phyloP scores from a whole-genome alignment of 2,888 invertebrate species.

The Lumbricus terrestris region DNA sequence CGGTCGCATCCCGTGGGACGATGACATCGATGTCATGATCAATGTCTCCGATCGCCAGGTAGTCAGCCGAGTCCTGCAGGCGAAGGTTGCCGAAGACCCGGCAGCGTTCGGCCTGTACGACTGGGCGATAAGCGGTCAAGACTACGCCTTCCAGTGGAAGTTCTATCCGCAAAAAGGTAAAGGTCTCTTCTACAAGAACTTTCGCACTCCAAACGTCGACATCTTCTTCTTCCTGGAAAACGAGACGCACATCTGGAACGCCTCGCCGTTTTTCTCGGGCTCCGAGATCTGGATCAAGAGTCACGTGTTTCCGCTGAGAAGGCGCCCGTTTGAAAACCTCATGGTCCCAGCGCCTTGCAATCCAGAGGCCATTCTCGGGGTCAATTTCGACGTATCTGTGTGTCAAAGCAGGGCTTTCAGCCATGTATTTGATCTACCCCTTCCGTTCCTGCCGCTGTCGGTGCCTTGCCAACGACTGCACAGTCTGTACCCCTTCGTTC shows the following conservation, averaged over 20 bases:
- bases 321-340: slow-evolving; percentile 37
- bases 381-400: slow-evolving; percentile 23
- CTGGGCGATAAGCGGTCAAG: not conserved
- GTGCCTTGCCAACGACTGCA: not conserved
- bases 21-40: slow-evolving; percentile 19
- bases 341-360: slow-evolving; percentile 37
- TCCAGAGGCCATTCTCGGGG: slow-evolving; percentile 27
- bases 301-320: slow-evolving; percentile 37
- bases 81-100: not conserved
- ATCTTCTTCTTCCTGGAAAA: slow-evolving; percentile 46
- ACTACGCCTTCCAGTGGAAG: slow-evolving; percentile 40
- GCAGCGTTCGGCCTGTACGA: not conserved
- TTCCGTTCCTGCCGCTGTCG: not conserved
- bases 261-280: not conserved
- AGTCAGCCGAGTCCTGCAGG: not conserved
- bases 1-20: slow-evolving; percentile 23
- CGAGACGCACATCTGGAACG: slow-evolving; percentile 38
- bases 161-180: slow-evolving; percentile 39
- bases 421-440: not conserved
- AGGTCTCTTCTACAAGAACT: slow-evolving; percentile 37
- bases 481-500: not conserved
- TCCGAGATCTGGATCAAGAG: slow-evolving; percentile 34
- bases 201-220: slow-evolving; percentile 46
- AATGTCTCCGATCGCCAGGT: not conserved
- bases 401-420: not conserved